A percentile compares a stretch with the other conserved stretches of the same genome.
These are phyloP conservation scores for Rafetus swinhoei DNA, from an alignment of 2,113 vertebrate genomes.

Conservation along the genomic window DNA sequence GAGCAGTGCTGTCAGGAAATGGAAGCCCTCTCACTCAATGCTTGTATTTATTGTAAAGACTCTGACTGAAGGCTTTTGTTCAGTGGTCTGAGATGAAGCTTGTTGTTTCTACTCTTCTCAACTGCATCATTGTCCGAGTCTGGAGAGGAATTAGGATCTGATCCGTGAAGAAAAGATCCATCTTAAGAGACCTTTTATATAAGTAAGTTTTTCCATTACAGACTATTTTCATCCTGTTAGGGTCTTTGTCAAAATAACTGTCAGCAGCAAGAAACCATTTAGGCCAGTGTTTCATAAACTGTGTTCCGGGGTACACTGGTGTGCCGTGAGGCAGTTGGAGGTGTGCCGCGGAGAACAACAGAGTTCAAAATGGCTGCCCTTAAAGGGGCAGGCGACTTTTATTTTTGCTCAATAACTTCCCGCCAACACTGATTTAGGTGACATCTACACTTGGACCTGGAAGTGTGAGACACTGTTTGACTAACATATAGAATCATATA, in stretches of 20 bases:
- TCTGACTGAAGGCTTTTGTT: slow-evolving; percentile 73
- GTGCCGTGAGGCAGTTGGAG: no score
- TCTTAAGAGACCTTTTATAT: not conserved
- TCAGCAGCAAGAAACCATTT: slow-evolving; percentile 33
- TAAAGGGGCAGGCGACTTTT: no score
- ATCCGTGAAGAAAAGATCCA: slow-evolving; percentile 19
- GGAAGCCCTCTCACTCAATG: slow-evolving; percentile 15
- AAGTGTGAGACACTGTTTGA: not conserved
- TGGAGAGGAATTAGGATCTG: slow-evolving; percentile 47
- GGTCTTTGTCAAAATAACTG: slow-evolving; percentile 48
- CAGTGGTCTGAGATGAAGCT: slow-evolving; percentile 38
- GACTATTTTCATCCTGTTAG: not conserved
- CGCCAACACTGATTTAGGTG: no score
- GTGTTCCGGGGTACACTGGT: no score
- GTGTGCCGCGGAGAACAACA: no score
- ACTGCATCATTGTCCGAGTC: slow-evolving; percentile 57
- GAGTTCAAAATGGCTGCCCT: no score
- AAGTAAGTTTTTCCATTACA: not conserved
- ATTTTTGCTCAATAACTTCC: no score
- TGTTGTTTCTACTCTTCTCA: slow-evolving; percentile 67
- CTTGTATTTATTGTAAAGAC: slow-evolving; percentile 67
- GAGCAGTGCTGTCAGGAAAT: slow-evolving; percentile 36
- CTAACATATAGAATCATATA: not conserved
- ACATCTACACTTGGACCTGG: not conserved
- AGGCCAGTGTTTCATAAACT: not conserved